A percentile compares a stretch with the other conserved stretches of the same genome.
Evolutionary conservation across 2,797 vertebrate genomes (phyloP).

Genomic region (Myotis daubentonii): DNA sequence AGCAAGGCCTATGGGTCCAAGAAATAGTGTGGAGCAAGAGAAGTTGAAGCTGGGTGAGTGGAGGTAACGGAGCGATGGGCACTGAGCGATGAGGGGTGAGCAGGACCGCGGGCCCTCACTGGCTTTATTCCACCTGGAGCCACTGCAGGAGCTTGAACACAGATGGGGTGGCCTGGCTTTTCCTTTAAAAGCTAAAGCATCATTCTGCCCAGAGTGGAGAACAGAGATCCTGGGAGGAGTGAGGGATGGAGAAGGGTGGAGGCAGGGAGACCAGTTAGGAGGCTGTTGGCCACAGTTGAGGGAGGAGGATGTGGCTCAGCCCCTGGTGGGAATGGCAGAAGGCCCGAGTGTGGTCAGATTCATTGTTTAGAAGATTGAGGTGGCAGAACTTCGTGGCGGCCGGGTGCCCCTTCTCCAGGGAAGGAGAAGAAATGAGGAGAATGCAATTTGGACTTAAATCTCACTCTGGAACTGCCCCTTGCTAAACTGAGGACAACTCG

Average conservation of each 20-base stretch:
- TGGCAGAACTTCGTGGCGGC: not conserved
- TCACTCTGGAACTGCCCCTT: not conserved
- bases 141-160: too few species aligned
- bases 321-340: not conserved
- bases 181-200: not conserved
- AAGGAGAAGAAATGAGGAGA: not conserved
- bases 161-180: not conserved
- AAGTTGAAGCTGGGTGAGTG: accelerated
- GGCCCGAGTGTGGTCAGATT: not conserved
- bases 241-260: not conserved
- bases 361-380: not conserved
- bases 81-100: not conserved
- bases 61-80: not conserved
- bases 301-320: not conserved
- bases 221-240: not conserved
- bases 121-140: not conserved
- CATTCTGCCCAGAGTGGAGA: not conserved
- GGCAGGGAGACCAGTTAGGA: not conserved
- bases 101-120: too few species aligned
- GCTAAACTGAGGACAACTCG: not conserved
- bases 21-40: not conserved
- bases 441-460: not conserved
- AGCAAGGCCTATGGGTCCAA: not conserved
- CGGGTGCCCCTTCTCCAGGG: too few species aligned
- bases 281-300: not conserved